Conservation (phyloP, 2,797 vertebrate genomes). For the Cirrhinus mrigala region DNA sequence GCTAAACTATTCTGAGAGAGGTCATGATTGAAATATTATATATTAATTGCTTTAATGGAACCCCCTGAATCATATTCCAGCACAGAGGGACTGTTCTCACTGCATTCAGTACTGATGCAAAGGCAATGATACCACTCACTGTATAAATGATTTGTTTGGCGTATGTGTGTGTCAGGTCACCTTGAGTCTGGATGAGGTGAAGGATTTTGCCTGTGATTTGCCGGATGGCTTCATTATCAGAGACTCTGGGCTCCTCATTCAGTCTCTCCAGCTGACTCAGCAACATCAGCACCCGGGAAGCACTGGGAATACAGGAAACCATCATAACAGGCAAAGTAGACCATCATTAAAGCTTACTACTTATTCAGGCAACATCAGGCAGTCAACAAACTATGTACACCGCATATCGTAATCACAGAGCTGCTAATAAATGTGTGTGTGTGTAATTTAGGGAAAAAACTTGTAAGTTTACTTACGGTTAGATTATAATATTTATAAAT, state of each 20-base stretch:
- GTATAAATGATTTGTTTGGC: neutral
- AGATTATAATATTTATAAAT: too few species aligned
- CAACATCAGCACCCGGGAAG: conserved; percentile 87
- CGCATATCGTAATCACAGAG: neutral
- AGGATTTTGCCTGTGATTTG: conserved; percentile 93
- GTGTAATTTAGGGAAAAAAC: neutral
- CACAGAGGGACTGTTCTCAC: too few species aligned
- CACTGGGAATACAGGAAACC: conserved; percentile 82
- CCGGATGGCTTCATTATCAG: conserved; percentile 84
- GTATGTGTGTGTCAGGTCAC: conserved; percentile 71
- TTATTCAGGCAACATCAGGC: neutral
- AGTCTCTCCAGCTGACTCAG: conserved; percentile 93
- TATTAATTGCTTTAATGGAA: too few species aligned
- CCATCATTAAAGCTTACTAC: neutral
- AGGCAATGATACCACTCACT: neutral
- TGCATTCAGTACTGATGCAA: neutral
- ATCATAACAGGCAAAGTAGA: conserved; percentile 50
- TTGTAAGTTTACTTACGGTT: neutral
- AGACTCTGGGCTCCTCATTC: conserved; percentile 79
- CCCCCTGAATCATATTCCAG: too few species aligned
- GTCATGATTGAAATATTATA: too few species aligned
- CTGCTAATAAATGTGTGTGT: neutral
- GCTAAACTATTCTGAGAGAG: too few species aligned
- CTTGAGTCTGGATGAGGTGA: conserved; percentile 96
- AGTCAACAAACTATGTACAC: neutral